Base-by-base conservation (phyloP, 1,140 invertebrate species). In the Procambarus clarkii region DNA sequence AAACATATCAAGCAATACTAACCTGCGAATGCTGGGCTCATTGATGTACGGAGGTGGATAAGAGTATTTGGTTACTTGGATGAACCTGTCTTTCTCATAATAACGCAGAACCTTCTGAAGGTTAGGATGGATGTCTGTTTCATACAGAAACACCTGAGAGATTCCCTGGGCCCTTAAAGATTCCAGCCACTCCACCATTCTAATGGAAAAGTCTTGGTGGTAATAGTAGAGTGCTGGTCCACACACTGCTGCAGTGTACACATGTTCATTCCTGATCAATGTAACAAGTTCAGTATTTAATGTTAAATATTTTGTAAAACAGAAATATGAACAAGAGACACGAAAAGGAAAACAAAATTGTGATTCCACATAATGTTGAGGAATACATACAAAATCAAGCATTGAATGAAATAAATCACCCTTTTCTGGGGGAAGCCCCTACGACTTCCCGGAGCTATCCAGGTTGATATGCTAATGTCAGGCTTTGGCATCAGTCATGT, bases 1-100 rank as follows among this genome's bases (percentile, higher is more conserved):
- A 9, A 13, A 54, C 13, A 54, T 3, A 54, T 9, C 50, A 54
- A 54, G 50, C 64, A 69, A 18, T 69, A 69, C 45, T 34, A 50
- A 92, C 92, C 74, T 93, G 92, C 46, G 93, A 92, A 91, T 91
- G 93, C 71, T 86, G 71, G 88, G 88, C 24, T 88, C 80, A 46
- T 81, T 78, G 76, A 81, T 64, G 44, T 92, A 92, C 2, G 86
- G 91, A 34, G 50, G 54, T 45, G 91, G 91, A 50, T 88, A 92
- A 21, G 24, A 44, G 76, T 84, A 92, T 9, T 80, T 46, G 11
- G 80, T 92, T 11, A 92, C 78, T 13, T 84, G 44, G 24, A 92
- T 50, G 44, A 88, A 88, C 15, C 78, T 86, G 80, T 92, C 86
- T 3, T 77, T 79, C 76, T 92, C 91, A 69, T 83, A 93, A 88